A percentile compares a stretch with the other conserved stretches of the same genome.
Conservation (phyloP, 2,797 vertebrate species). For the Gorsachius magnificus region DNA sequence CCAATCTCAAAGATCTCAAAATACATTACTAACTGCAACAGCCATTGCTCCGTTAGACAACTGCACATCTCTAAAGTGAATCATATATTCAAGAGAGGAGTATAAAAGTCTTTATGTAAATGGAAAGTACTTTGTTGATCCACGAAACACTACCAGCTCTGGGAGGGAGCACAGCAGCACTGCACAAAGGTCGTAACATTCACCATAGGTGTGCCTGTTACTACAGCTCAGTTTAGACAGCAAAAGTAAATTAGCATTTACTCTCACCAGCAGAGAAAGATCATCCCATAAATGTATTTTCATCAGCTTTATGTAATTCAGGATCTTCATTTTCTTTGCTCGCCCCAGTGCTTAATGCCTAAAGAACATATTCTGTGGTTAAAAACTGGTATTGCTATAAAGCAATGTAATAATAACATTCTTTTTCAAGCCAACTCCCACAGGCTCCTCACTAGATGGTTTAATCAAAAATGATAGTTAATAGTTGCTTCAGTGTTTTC, state of each 20-base stretch:
- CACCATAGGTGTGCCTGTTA: background rate
- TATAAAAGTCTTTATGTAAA: slow-evolving; percentile 39
- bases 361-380: slow-evolving; percentile 25
- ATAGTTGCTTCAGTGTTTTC: background rate
- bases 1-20: slow-evolving; percentile 45
- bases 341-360: background rate
- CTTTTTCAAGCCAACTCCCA: slow-evolving; percentile 19
- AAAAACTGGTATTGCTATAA: slow-evolving; percentile 40
- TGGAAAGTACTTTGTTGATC: slow-evolving; percentile 5
- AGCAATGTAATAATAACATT: slow-evolving; percentile 22
- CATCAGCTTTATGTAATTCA: slow-evolving; percentile 26
- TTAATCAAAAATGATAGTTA: background rate
- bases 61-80: slow-evolving; percentile 19
- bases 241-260: slow-evolving; percentile 27
- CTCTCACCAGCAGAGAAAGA: slow-evolving; percentile 9
- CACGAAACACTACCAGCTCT: background rate
- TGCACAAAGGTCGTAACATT: slow-evolving; percentile 13
- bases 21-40: slow-evolving; percentile 24
- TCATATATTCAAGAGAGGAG: background rate
- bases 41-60: slow-evolving; percentile 19
- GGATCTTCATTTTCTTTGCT: slow-evolving; percentile 8
- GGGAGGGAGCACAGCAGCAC: slow-evolving; percentile 25
- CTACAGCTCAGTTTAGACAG: slow-evolving; percentile 18
- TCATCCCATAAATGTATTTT: background rate
- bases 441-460: slow-evolving; percentile 6